A percentile compares a stretch with the other conserved stretches of the same genome.
These are phyloP conservation scores for Rosalia funebris DNA, from an alignment of 2,888 invertebrate genomes.

Conservation along the genomic window DNA sequence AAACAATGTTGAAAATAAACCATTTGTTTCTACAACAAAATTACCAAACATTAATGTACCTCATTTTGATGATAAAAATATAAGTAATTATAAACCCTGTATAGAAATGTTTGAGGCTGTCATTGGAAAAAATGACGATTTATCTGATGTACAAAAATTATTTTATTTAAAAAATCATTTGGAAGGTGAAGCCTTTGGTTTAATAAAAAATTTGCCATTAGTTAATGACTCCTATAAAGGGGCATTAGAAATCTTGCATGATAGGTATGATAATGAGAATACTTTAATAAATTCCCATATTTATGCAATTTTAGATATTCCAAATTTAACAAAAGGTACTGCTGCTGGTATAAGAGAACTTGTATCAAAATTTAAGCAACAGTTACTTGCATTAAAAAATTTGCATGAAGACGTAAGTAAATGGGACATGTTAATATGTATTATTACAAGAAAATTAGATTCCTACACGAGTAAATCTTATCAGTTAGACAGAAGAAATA, in stretches of 20 bases:
- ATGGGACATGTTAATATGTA: conserved; percentile 16
- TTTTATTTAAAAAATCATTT: conserved; percentile 22
- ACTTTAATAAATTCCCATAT: conserved; percentile 25
- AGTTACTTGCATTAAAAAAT: conserved; percentile 21
- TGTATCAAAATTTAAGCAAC: conserved; percentile 24
- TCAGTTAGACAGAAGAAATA: conserved; percentile 28
- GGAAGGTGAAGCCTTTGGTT: conserved; percentile 25
- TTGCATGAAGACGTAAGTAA: conserved; percentile 7
- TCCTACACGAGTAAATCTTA: conserved; percentile 12
- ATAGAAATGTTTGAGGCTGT: conserved; percentile 12
- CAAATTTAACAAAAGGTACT: conserved; percentile 4
- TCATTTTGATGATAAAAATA: conserved; percentile 8
- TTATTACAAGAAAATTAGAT: conserved; percentile 27
- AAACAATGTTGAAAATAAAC: neutral
- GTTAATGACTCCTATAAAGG: conserved; percentile 21
- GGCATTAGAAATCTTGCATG: conserved; percentile 19
- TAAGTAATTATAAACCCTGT: conserved; percentile 10
- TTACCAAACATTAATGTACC: conserved; percentile 17
- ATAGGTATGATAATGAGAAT: conserved; percentile 24
- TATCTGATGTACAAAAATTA: conserved; percentile 11
- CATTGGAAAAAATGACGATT: conserved; percentile 4
- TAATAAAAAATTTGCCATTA: conserved; percentile 25
- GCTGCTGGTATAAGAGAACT: conserved; percentile 17
- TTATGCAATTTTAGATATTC: conserved; percentile 22
- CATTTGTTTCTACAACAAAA: neutral